Evolutionary conservation across 2,797 vertebrate genomes (phyloP).

Genomic region (Schizothorax lantsangensis): DNA sequence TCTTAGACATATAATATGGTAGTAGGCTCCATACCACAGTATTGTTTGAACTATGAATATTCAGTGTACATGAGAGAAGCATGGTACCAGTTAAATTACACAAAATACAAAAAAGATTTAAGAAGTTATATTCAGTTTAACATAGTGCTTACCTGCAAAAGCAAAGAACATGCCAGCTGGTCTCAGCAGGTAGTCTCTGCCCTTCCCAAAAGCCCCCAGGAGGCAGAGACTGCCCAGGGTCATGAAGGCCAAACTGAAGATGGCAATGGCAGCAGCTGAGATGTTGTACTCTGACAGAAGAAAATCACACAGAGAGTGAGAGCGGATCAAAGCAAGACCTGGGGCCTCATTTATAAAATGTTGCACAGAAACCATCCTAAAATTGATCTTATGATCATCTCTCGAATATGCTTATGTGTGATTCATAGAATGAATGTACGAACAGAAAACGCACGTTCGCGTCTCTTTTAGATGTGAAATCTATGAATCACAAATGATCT

Average conservation of each 20-base stretch:
- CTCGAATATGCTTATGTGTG: too few species aligned
- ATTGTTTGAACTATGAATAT: not conserved
- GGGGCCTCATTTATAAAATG: too few species aligned
- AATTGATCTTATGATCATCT: too few species aligned
- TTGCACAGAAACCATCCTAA: too few species aligned
- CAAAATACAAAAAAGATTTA: not conserved
- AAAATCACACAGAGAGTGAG: conserved; percentile 89
- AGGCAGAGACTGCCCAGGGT: conserved; percentile 85
- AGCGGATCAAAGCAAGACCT: conserved; percentile 73
- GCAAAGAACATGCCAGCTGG: conserved; percentile 95
- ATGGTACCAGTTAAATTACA: not conserved
- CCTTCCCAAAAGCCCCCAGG: conserved; percentile 87
- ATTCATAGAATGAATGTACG: too few species aligned
- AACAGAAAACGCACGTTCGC: too few species aligned
- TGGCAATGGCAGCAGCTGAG: conserved; percentile 94
- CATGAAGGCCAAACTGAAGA: conserved; percentile 91
- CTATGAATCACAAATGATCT: too few species aligned
- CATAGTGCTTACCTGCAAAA: conserved; percentile 85
- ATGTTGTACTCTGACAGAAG: conserved; percentile 96
- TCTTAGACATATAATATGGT: not conserved
- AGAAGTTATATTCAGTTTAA: not conserved
- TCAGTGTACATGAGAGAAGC: not conserved
- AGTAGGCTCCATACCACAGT: not conserved
- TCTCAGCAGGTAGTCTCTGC: conserved; percentile 89
- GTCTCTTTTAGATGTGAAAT: too few species aligned